phyloP scores from a whole-genome alignment of 2,113 vertebrate genomes.

The Brachypodius melanocephalos region DNA sequence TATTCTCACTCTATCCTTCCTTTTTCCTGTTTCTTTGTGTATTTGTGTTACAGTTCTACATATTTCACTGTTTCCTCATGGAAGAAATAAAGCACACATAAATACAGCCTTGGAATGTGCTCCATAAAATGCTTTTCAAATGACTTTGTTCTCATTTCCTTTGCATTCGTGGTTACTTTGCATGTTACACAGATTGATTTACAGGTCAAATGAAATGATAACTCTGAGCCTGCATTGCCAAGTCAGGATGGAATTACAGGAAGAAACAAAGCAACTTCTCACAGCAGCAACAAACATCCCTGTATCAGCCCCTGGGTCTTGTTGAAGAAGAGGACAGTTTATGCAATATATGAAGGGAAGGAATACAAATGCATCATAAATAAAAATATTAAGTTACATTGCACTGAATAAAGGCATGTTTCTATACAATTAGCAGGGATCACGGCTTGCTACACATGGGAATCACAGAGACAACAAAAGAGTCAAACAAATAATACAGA shows the following conservation, averaged over 20 bases:
- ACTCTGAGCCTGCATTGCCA: background rate
- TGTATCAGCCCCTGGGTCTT: background rate
- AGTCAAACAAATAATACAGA: background rate
- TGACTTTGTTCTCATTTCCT: background rate
- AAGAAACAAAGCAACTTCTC: background rate
- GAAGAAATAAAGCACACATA: background rate
- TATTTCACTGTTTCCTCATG: background rate
- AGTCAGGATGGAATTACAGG: background rate
- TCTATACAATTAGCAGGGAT: background rate
- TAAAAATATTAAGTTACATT: background rate
- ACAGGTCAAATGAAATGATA: conserved; percentile 4
- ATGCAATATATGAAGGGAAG: background rate
- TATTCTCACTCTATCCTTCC: background rate
- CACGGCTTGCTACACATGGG: background rate
- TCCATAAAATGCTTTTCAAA: background rate
- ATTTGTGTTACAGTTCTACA: background rate
- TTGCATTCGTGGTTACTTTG: background rate
- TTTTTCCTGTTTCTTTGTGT: background rate
- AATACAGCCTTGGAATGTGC: background rate
- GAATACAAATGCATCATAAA: background rate
- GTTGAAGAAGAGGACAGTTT: background rate
- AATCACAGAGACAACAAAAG: background rate
- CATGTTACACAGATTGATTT: background rate
- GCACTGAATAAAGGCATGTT: background rate
- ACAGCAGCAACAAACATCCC: background rate